Base-by-base conservation (phyloP, 2,113 vertebrate genomes). In the Turnix velox region DNA sequence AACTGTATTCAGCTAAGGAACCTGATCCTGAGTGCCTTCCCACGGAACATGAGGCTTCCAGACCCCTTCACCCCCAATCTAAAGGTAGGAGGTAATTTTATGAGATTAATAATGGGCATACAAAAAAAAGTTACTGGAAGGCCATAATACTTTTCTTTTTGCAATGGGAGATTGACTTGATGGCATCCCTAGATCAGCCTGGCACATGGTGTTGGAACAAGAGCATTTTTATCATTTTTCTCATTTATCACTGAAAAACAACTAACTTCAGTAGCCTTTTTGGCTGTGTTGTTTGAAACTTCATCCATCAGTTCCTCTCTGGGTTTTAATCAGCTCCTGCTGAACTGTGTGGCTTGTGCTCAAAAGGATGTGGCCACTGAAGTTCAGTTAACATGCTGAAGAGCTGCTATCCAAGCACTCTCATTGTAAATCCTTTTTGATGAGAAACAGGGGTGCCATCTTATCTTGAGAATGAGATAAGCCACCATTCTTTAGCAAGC, bases 1-100 rank as follows among this genome's bases (percentile, higher is more conserved):
- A 99, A 99, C 96, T 99, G 99, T 98, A 99, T 99, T 97, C 99
- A 99, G 97, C 98, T 99, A 94, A 98, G 99, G 96, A 99, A 99
- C 96, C 98, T 99, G 95, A 99, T 99, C 97, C 98, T 99, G 98
- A 99, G 99, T 99, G 99, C 99, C 99, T 99, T 99, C 81, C 99
- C 99, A 95, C 98, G 99, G 94, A 99, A 99, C 96, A 99, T 99
- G 99, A 99, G 99, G 98, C 99, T 99, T 96, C 99, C 99, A 73
- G 99, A 99, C 96, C 99, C 99, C 35, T 99, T 99, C 96, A 99
- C 99, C 54, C 99, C 99, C 84, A 99, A 99, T 83, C 97, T 99
- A 57, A 99, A 99, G 99, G 99, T 99, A 98, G 69, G 37, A 39
- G 33, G 65, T 35, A 28, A 4, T 46, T 69, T 30, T 4, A 9